Evolutionary conservation across 2,888 invertebrate species (phyloP).

Genomic region (Drosophila kambysellisi): DNA sequence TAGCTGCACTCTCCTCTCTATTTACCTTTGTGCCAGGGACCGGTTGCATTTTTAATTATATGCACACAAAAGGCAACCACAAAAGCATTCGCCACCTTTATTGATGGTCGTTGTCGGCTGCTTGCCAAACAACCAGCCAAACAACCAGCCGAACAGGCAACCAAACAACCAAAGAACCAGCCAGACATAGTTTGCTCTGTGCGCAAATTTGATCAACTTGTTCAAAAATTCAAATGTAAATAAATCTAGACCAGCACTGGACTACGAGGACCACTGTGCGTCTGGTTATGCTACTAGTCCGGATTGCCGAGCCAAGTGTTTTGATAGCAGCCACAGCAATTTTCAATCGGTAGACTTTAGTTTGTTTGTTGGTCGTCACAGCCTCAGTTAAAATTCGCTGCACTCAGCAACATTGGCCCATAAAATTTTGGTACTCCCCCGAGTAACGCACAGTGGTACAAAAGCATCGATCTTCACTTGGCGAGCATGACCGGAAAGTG

Average conservation of each 20-base stretch:
- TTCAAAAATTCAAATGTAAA: slow-evolving; percentile 82
- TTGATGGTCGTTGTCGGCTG: slow-evolving; percentile 68
- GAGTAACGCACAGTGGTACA: slow-evolving; percentile 24
- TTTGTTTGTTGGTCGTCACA: slow-evolving; percentile 69
- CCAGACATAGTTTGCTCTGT: slow-evolving; percentile 69
- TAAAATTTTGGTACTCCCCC: slow-evolving; percentile 27
- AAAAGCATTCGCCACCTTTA: slow-evolving; percentile 79
- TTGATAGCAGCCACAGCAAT: slow-evolving; percentile 77
- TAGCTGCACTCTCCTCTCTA: slow-evolving; percentile 16
- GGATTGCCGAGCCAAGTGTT: slow-evolving; percentile 60
- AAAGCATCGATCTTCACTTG: not conserved
- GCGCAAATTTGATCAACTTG: slow-evolving; percentile 77
- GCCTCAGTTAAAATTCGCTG: slow-evolving; percentile 61
- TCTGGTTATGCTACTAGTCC: slow-evolving; percentile 17
- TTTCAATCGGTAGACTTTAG: slow-evolving; percentile 78
- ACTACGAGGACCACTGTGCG: slow-evolving; percentile 37
- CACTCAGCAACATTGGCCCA: slow-evolving; percentile 69
- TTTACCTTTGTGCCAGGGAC: slow-evolving; percentile 67
- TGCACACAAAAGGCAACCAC: slow-evolving; percentile 78
- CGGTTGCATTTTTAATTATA: slow-evolving; percentile 78
- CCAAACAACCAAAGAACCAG: slow-evolving; percentile 23
- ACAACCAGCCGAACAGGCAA: slow-evolving; percentile 2
- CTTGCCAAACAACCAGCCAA: slow-evolving; percentile 24
- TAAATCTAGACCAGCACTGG: slow-evolving; percentile 65
- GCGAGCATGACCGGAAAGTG: not conserved